Evolutionary conservation across 2,888 invertebrate species (phyloP), one percentile per base, ranked within the genome.

Genomic region (Nomada goodeniana): DNA sequence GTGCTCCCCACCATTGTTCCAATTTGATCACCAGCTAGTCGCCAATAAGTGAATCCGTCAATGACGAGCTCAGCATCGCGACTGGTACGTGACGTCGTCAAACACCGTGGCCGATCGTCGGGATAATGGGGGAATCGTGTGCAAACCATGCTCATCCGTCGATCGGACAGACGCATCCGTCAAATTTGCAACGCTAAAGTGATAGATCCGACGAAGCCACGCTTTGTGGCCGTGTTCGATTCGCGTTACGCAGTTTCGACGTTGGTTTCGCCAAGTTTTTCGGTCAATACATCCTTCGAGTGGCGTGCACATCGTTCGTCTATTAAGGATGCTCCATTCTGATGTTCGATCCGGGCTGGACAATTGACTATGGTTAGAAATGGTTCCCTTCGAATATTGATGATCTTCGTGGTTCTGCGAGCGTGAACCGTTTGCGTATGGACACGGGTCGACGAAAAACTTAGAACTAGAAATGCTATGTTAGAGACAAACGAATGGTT

Each of bases 191-290:
- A 59, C 64, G 69, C 64, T 69, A 26, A 50, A 68, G 50, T 72
- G 82, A 82, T 80, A 72, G 68, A 72, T 76, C 55, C 76, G 60
- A 64, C 67, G 60, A 44, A 63, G 68, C 36, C 42, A 50, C 4
- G 23, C 53, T n/a, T 29, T 13, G 13, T 36, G 57, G 15, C 42
- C 52, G 47, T 23, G 26, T 52, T 63, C 53, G 2, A n/a, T 50
- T 80, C 63, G 61, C 29, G 55, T 72, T 69, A 60, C 73, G 59
- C 52, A 60, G 52, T n/a, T 68, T n/a, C 65, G 20, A 69, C 74
- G 55, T 53, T 63, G 74, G 70, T 79, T 86, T 74, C 83, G 74
- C 59, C 23, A 71, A 76, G 61, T 76, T 57, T 72, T 74, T 57
- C 73, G 26, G 59, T 42, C 23, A 53, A 61, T 29, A 42, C 29